phyloP scores from a whole-genome alignment of 2,113 vertebrate species.

The Peromyscus californicus region DNA sequence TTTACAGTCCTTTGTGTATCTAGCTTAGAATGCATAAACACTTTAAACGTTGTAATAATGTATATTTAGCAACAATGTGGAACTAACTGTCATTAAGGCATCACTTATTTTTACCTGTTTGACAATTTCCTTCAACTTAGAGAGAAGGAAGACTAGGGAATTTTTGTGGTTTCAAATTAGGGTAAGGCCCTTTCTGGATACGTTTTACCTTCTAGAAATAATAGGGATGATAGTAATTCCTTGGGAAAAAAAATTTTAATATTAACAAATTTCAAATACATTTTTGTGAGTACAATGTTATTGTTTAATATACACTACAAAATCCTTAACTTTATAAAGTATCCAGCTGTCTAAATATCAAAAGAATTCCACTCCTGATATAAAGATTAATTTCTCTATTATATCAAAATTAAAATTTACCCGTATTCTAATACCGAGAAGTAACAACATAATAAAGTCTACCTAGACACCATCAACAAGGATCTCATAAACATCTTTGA shows the following conservation, averaged over 20 bases:
- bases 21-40: constrained; percentile 2
- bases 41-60: constrained; percentile 46
- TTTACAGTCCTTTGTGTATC: not conserved
- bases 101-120: constrained; percentile 48
- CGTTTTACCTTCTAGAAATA: constrained; percentile 64
- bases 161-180: not conserved
- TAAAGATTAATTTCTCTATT: constrained; percentile 63
- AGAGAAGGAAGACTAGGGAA: not conserved
- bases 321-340: constrained; percentile 66
- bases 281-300: constrained; percentile 52
- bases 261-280: constrained; percentile 66
- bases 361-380: constrained; percentile 65
- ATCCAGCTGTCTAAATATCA: constrained; percentile 67
- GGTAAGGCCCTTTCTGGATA: not conserved
- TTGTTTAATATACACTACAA: constrained; percentile 67
- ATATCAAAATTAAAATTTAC: constrained; percentile 76
- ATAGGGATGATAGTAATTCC: constrained; percentile 59
- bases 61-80: constrained; percentile 28
- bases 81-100: constrained; percentile 21
- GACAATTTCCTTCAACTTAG: constrained; percentile 56
- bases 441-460: constrained; percentile 52
- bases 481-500: constrained; percentile 39
- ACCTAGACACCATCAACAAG: constrained; percentile 41
- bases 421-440: constrained; percentile 69
- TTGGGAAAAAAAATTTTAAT: constrained; percentile 72